phyloP scores from a whole-genome alignment of 2,888 invertebrate species.

The Metallyticus violacea region DNA sequence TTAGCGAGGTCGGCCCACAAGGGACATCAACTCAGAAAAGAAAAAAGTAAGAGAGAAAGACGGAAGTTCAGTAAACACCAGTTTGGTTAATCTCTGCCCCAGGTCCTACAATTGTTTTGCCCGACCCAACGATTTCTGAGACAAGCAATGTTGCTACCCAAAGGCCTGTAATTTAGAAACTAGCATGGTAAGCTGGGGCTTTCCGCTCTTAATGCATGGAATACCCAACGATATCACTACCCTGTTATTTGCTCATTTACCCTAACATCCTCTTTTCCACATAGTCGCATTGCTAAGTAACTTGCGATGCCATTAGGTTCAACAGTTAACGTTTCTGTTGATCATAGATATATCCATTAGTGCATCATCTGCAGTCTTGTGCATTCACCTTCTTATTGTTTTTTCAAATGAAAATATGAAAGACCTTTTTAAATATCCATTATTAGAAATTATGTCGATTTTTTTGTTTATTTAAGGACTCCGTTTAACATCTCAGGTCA shows the following conservation, averaged over 20 bases:
- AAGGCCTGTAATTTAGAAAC: neutral
- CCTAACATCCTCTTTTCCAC: neutral
- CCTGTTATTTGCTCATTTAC: neutral
- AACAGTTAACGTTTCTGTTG: no score
- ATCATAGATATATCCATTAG: no score
- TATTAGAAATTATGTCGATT: no score
- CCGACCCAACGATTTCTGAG: neutral
- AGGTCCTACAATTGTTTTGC: neutral
- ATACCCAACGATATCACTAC: neutral
- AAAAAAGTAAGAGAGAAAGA: neutral
- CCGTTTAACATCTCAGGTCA: no score
- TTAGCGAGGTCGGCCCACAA: neutral
- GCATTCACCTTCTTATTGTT: no score
- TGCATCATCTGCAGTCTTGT: no score
- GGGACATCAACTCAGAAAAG: neutral
- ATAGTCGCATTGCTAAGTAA: no score
- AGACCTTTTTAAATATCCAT: no score
- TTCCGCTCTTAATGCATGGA: neutral
- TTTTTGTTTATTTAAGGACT: no score
- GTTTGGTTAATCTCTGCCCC: neutral
- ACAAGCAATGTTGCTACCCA: neutral
- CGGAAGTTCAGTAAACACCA: neutral
- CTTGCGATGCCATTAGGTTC: no score
- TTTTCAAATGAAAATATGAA: no score
- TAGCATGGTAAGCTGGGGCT: neutral